Conservation (phyloP, 1,140 invertebrate species). For the Aphis gossypii region DNA sequence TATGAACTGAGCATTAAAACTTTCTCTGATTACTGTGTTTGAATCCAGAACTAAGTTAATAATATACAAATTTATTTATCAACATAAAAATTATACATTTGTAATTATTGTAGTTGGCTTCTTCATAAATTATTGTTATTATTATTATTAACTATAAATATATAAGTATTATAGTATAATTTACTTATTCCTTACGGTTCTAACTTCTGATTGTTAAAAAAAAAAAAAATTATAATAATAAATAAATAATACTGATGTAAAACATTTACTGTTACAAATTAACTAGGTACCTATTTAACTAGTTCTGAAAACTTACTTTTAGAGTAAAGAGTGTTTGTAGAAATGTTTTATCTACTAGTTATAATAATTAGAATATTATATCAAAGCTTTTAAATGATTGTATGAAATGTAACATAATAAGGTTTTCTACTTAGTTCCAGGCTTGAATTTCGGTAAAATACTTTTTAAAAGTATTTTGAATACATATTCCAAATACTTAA, state of each 20-base stretch:
- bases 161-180: not conserved
- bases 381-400: not conserved
- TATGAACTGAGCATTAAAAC: not conserved
- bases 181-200: not conserved
- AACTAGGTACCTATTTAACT: not conserved
- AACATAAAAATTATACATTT: not conserved
- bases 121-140: not conserved
- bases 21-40: constrained; percentile 36
- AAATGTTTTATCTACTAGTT: not conserved
- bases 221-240: not conserved
- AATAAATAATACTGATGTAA: not conserved
- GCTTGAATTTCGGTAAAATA: too few relatives aligned
- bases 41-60: constrained; percentile 38
- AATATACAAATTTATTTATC: constrained; percentile 24
- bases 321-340: not conserved
- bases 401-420: too few relatives aligned
- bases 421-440: too few relatives aligned
- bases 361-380: not conserved
- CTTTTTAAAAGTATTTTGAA: too few relatives aligned
- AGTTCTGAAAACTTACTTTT: not conserved
- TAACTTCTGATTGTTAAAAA: not conserved
- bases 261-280: not conserved
- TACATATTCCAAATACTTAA: too few relatives aligned
- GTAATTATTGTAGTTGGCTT: not conserved
- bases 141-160: not conserved